Conservation (phyloP, 2,888 invertebrate genomes). For the Alitta virens region DNA sequence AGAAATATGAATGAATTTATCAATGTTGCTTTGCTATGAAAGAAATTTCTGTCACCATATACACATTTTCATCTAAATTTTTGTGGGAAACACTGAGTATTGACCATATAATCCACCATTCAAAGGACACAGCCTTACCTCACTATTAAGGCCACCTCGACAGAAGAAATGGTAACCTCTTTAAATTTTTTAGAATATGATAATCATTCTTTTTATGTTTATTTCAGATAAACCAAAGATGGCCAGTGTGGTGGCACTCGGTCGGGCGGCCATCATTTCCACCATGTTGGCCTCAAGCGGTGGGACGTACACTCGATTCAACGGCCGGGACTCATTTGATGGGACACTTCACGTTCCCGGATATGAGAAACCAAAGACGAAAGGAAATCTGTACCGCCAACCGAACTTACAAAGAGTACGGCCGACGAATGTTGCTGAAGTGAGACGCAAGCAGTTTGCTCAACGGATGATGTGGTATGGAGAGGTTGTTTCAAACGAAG, state of each 20-base stretch:
- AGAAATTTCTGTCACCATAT: no score
- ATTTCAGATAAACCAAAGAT: background rate
- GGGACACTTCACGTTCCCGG: no score
- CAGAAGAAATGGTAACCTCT: background rate
- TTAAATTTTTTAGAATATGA: background rate
- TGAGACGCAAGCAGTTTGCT: slow-evolving; percentile 11
- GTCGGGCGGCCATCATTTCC: background rate
- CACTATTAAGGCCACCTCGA: no score
- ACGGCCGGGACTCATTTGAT: no score
- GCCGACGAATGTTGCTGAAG: background rate
- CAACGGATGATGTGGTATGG: slow-evolving; percentile 17
- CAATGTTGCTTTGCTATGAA: no score
- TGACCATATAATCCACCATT: no score
- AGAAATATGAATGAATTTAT: no score
- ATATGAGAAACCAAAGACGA: no score
- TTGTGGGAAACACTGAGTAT: no score
- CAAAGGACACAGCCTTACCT: no score
- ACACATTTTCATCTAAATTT: no score
- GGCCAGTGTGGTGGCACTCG: background rate
- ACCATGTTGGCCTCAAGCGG: background rate
- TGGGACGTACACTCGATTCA: background rate
- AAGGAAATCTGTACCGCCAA: background rate
- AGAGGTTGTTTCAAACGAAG: background rate
- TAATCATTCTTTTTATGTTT: background rate
- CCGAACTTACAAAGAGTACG: background rate